These are phyloP conservation scores for Aldrovandia affinis DNA, from an alignment of 2,797 vertebrate genomes.

Conservation along the genomic window DNA sequence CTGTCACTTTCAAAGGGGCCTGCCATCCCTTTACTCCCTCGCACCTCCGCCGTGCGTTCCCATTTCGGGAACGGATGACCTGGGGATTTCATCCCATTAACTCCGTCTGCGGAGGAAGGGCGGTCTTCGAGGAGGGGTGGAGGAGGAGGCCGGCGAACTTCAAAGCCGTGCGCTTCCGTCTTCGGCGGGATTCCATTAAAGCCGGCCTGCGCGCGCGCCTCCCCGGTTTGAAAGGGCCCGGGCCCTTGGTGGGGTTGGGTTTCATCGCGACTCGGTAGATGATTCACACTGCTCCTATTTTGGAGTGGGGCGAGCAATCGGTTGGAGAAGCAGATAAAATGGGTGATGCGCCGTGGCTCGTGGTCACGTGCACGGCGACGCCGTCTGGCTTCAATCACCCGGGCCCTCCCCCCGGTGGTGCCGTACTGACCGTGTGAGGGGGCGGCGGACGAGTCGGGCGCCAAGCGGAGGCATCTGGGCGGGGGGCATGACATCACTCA, in stretches of 20 bases:
- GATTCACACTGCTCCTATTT: neutral
- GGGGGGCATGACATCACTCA: no score
- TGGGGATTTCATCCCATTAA: conserved; percentile 34
- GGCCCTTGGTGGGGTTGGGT: neutral
- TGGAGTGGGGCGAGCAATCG: neutral
- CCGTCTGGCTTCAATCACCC: neutral
- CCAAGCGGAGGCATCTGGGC: no score
- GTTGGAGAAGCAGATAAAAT: neutral
- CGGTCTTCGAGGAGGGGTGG: conserved; percentile 13
- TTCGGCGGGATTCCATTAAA: conserved; percentile 9
- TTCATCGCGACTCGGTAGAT: neutral
- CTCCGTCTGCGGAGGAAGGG: conserved; percentile 18
- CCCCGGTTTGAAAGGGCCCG: neutral
- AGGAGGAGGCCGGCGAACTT: conserved; percentile 11
- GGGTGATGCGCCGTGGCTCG: neutral
- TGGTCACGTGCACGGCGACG: neutral
- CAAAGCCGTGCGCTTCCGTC: conserved; percentile 17
- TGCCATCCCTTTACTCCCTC: conserved; percentile 38
- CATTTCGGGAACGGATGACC: conserved; percentile 34
- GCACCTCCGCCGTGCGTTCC: conserved; percentile 22
- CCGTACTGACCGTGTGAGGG: neutral
- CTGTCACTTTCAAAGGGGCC: conserved; percentile 44
- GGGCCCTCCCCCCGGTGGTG: neutral
- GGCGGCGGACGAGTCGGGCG: neutral
- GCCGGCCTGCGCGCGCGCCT: neutral